Percentiles rank a stretch among this genome's conserved stretches.
Conservation (phyloP, 1,140 invertebrate species). For the Tetramorium parvispinum region DNA sequence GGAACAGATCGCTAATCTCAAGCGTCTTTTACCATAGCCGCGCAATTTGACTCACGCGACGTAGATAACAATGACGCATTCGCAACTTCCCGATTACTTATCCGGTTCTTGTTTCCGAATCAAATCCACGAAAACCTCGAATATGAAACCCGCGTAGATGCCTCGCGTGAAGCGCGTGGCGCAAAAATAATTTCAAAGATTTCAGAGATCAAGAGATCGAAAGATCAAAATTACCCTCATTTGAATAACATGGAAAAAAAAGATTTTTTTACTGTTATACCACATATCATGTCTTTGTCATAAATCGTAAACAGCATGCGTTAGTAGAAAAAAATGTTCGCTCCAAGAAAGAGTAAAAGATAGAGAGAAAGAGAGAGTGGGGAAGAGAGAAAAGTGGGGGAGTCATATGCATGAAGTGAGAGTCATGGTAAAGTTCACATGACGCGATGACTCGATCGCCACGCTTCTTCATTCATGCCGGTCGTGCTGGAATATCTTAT, state of each 20-base stretch:
- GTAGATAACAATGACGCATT: slow-evolving; percentile 73
- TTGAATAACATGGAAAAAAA: background rate
- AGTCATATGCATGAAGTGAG: background rate
- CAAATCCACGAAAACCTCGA: background rate
- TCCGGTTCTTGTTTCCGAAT: slow-evolving; percentile 59
- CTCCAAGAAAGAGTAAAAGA: background rate
- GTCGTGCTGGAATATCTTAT: background rate
- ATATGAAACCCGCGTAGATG: background rate
- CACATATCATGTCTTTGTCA: background rate
- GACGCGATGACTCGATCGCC: background rate
- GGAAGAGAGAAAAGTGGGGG: too few species aligned
- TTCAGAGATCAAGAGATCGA: background rate
- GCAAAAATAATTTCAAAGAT: background rate
- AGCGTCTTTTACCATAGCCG: background rate
- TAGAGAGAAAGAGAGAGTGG: too few species aligned
- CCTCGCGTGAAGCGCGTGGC: background rate
- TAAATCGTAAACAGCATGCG: background rate
- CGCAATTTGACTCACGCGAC: slow-evolving; percentile 60
- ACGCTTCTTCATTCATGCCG: slow-evolving; percentile 39
- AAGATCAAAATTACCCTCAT: background rate
- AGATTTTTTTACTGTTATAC: background rate
- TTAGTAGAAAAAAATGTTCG: slow-evolving; percentile 1
- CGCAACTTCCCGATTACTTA: slow-evolving; percentile 75
- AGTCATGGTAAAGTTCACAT: slow-evolving; percentile 47
- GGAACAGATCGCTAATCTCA: background rate